These are phyloP conservation scores for Siniperca scherzeri DNA, from an alignment of 2,797 vertebrate genomes.

Conservation along the genomic window DNA sequence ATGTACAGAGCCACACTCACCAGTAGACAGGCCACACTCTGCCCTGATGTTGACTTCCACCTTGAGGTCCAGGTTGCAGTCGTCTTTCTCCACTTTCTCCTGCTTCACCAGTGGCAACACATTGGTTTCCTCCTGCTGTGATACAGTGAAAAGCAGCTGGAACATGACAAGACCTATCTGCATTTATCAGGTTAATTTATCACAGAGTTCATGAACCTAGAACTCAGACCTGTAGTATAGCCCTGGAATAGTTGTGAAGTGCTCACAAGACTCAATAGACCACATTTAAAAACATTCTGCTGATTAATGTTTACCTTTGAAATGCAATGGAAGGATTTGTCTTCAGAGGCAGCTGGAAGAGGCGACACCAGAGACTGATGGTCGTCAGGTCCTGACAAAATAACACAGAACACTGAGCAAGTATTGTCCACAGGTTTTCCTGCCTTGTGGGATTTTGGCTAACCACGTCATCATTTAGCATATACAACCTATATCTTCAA, in stretches of 20 bases:
- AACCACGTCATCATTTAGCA: neutral
- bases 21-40: constrained; percentile 64
- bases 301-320: constrained; percentile 55
- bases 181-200: neutral
- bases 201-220: neutral
- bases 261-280: neutral
- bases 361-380: constrained; percentile 38
- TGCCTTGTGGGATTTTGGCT: neutral
- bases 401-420: constrained; percentile 11
- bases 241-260: neutral
- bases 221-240: neutral
- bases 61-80: constrained; percentile 80
- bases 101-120: constrained; percentile 76
- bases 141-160: constrained; percentile 16
- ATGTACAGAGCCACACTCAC: constrained; percentile 42
- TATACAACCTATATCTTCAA: neutral
- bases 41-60: constrained; percentile 80
- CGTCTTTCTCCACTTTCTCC: constrained; percentile 75
- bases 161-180: neutral
- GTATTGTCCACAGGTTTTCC: too few species aligned
- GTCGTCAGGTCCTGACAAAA: constrained; percentile 48
- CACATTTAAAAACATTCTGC: neutral
- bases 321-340: constrained; percentile 43
- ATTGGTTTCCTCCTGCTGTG: constrained; percentile 58
- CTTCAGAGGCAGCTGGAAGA: constrained; percentile 47